phyloP scores from a whole-genome alignment of 2,888 invertebrate species.

The Papilio elwesi region DNA sequence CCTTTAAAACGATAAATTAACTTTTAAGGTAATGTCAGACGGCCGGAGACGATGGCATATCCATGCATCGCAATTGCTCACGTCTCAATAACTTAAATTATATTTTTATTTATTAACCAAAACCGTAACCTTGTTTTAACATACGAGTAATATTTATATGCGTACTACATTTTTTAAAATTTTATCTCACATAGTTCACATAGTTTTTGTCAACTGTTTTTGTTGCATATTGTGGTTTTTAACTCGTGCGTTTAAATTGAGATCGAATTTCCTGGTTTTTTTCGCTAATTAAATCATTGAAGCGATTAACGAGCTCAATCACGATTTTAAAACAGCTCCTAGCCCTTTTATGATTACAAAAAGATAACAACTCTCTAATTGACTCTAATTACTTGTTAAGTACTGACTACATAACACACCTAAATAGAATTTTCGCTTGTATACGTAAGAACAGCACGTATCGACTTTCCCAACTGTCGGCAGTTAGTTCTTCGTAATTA shows the following conservation, averaged over 20 bases:
- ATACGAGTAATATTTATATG: neutral
- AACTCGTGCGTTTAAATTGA: neutral
- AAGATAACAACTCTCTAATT: conserved; percentile 34
- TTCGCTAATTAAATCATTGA: conserved; percentile 19
- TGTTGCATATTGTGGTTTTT: neutral
- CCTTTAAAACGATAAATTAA: conserved; percentile 61
- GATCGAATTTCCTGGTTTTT: neutral
- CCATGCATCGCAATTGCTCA: conserved; percentile 9
- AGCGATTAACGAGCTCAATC: conserved; percentile 9
- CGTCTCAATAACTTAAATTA: conserved; percentile 19
- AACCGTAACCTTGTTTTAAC: conserved; percentile 7
- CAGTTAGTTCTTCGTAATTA: conserved; percentile 40
- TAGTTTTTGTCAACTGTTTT: no score
- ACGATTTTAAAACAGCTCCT: neutral
- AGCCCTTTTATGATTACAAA: conserved; percentile 25
- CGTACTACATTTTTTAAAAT: no score
- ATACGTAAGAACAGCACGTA: conserved; percentile 43
- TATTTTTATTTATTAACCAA: conserved; percentile 18
- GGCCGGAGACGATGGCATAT: conserved; percentile 23
- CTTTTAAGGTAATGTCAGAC: conserved; percentile 51
- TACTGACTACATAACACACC: conserved; percentile 46
- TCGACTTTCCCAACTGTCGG: conserved; percentile 43
- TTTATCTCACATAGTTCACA: no score
- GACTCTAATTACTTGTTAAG: conserved; percentile 34
- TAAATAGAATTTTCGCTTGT: conserved; percentile 45